Evolutionary conservation across 2,113 vertebrate genomes (phyloP), one percentile per base, ranked within the genome.

Genomic region (Cynoglossus semilaevis): DNA sequence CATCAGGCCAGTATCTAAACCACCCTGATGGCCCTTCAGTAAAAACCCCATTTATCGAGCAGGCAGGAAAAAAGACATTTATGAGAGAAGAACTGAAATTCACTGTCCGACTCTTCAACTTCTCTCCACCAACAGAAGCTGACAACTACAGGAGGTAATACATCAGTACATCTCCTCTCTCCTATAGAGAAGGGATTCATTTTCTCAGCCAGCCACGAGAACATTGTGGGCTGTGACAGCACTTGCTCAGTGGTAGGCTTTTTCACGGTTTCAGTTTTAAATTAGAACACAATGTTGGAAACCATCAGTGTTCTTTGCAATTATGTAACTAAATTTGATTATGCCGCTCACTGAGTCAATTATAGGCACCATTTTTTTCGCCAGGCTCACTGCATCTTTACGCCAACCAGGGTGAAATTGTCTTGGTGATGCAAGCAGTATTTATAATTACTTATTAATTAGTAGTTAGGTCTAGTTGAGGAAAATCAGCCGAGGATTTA

Each of bases 121-220:
- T 66, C 54, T 72, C 80, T 57, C 77, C 63, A 77, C 60, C 51
- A 8, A 56, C 53, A 51, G 17, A 11, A 64, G 42, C 10, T 58
- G 62, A 74, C 63, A 77, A 75, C 77, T 29, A 59, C 52, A 77
- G 55, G 38, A 66, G 63, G 62, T 70, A 68, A 77, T 59, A 58
- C 59, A 67, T 61, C 71, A 58, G 68, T 17, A 34, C 70, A 64
- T 70, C 48, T 45, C 42, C 58, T 11, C 70, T 70, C 68, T 55
- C 66, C 67, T 63, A 29, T 29, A 29, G 59, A 70, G 69, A 52
- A 59, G 35, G 51, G 42, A 76, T 79, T 70, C 44, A 50, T 68
- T 65, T 58, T 52, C 52, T 17, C 44, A 56, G 19, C 47, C 66
- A 70, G 49, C 16, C 46, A 64, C 36, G 55, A 65, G 35, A 67